Conservation (phyloP, 2,797 vertebrate species). For the Onychomys leucogaster region DNA sequence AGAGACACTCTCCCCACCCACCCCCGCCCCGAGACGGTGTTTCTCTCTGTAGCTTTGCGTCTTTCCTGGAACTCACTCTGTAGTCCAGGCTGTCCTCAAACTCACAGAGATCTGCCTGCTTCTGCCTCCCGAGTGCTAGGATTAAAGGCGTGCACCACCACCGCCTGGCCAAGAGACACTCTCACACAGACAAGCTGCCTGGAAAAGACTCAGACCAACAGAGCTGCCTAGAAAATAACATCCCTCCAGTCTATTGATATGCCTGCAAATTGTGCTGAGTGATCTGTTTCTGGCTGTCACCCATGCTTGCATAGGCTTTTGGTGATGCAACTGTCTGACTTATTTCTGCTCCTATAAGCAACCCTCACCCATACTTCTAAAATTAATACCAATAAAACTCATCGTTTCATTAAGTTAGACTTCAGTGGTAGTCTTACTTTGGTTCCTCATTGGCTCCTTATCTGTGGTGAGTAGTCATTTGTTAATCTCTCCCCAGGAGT, state of each 20-base stretch:
- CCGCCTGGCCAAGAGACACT: too few relatives aligned
- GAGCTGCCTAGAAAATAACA: background rate
- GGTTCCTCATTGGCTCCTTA: background rate
- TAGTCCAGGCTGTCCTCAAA: too few relatives aligned
- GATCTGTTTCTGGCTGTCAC: background rate
- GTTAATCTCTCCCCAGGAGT: background rate
- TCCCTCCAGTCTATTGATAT: background rate
- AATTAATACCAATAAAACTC: background rate
- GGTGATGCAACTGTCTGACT: background rate
- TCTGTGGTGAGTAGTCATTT: too few relatives aligned
- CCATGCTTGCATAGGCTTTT: background rate
- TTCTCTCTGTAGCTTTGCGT: too few relatives aligned
- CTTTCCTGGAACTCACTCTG: too few relatives aligned
- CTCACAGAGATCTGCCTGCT: too few relatives aligned
- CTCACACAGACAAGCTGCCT: background rate
- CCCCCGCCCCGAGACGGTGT: too few relatives aligned
- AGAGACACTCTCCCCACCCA: background rate
- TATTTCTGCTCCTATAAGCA: background rate
- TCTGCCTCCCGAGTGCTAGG: too few relatives aligned
- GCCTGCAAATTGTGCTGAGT: background rate
- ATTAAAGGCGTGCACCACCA: too few relatives aligned
- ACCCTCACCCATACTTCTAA: background rate
- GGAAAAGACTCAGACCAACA: background rate
- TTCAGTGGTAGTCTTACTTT: background rate
- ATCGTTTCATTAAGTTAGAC: background rate